phyloP scores from a whole-genome alignment of 2,888 invertebrate genomes.

The Pogonocherus hispidulus region DNA sequence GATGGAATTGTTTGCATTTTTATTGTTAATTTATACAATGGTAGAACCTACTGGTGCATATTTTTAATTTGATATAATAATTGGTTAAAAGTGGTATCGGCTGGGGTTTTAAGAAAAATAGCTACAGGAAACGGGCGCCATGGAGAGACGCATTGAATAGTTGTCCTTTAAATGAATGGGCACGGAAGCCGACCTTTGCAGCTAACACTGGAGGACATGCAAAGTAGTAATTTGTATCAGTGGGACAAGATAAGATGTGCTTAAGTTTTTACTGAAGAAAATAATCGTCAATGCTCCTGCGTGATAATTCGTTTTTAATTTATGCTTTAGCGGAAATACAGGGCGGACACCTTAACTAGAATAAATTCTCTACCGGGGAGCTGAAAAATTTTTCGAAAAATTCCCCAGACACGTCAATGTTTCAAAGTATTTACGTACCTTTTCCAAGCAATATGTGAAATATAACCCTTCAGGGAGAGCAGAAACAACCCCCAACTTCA shows the following conservation, averaged over 20 bases:
- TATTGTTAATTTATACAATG: not conserved
- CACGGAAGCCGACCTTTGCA: not conserved
- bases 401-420: no score
- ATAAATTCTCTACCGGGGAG: no score
- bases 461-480: no score
- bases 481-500: no score
- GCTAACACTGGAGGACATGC: not conserved
- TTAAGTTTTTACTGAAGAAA: not conserved
- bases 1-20: not conserved
- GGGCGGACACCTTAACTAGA: no score
- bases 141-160: conserved; percentile 5
- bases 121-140: not conserved
- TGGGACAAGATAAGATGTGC: not conserved
- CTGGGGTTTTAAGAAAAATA: conserved; percentile 1
- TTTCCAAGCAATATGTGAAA: no score
- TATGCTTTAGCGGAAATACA: not conserved
- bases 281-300: not conserved
- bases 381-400: no score
- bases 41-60: not conserved
- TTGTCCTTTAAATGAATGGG: not conserved
- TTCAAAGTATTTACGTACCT: no score
- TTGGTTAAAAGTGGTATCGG: not conserved
- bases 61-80: not conserved
- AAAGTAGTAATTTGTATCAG: conserved; percentile 4
- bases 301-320: not conserved